Evolutionary conservation across 2,797 vertebrate species (phyloP).

Genomic region (Acridotheres tristis): DNA sequence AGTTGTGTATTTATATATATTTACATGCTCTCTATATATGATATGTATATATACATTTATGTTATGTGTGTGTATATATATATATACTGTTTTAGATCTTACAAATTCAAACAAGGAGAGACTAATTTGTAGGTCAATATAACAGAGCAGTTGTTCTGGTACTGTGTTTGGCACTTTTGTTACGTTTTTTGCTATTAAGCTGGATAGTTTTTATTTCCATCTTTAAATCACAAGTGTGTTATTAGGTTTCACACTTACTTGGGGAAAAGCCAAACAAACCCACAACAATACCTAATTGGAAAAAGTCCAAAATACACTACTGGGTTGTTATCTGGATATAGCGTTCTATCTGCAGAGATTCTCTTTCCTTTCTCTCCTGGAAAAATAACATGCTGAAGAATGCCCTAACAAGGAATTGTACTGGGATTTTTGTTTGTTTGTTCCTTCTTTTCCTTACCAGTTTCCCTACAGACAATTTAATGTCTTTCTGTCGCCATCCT

Average conservation of each 20-base stretch:
- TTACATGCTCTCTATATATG: not conserved
- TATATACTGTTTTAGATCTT: not conserved
- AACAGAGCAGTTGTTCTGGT: not conserved
- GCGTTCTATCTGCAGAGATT: not conserved
- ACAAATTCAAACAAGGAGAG: not conserved
- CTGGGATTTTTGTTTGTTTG: rapidly evolving
- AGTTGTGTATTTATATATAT: not conserved
- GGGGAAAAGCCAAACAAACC: not conserved
- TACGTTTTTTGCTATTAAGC: not conserved
- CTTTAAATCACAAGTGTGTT: not conserved
- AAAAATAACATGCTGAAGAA: not conserved
- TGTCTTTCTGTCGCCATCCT: not conserved
- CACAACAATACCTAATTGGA: not conserved
- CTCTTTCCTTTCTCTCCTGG: not conserved
- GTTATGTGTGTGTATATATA: no score
- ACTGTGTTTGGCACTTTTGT: not conserved
- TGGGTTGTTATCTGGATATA: not conserved
- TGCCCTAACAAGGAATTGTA: not conserved
- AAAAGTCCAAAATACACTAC: not conserved
- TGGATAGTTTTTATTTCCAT: not conserved
- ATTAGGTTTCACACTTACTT: not conserved
- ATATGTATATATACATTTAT: not conserved
- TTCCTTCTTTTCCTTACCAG: not conserved
- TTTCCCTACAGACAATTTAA: not conserved
- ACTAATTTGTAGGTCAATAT: not conserved